Evolutionary conservation across 2,888 invertebrate genomes (phyloP), one percentile per base, ranked within the genome.

Genomic region (Parnassius smintheus): DNA sequence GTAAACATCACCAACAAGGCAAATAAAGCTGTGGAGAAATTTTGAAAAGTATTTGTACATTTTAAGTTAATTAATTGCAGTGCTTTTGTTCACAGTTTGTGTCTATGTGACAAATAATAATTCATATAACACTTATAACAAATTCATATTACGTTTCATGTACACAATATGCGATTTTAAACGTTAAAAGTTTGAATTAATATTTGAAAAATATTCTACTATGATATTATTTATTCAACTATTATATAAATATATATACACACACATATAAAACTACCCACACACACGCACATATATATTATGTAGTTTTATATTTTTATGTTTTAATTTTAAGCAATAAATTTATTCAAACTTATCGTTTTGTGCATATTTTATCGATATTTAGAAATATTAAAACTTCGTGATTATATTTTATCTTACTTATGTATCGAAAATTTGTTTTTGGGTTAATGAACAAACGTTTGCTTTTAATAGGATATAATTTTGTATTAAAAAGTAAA

Each of bases 1-100:
- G 22, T 12, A 59, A 55, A 22, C 42, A 35, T 59, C 9, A 13
- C 35, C 35, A 35, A 35, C 35, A 35, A 56, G 46, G 35, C 13
- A 35, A 41, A 18, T 44, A 13, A 49, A 45, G 10, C 2, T 53
- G 46, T 41, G 59, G 46, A 3, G 59, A 11, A 25, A 59, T 9
- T 13, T n/a, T n/a, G 7, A 54, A 2, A 60, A 54, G 59, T 60
- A 60, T 60, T 60, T 41, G 54, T 53, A 9, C 9, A 1, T 58
- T 44, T 41, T 52, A 52, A 41, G 25, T 56, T 35, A 35, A 48
- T 13, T 54, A 13, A 44, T 12, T 44, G 11, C 35, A 42, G 9
- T 11, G 13, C 42, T 60, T 54, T n/a, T 42, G 54, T 55, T 54
- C 42, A 2, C 18, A 49, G 44, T 18, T 18, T 51, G 51, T 51